These are phyloP conservation scores for Catocala sponsa DNA, from an alignment of 2,888 invertebrate species.

Conservation along the genomic window DNA sequence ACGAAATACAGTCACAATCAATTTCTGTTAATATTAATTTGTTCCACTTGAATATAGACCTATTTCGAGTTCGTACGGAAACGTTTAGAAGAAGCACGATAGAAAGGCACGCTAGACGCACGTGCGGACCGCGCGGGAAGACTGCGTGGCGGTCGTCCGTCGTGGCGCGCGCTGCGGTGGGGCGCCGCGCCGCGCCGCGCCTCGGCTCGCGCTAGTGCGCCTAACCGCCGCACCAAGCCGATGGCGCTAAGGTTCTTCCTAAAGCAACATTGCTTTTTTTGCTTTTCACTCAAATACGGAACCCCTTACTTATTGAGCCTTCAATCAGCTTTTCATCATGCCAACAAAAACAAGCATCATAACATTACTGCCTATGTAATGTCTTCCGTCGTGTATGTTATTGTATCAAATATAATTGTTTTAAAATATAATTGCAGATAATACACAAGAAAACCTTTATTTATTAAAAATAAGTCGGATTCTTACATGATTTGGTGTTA, in stretches of 20 bases:
- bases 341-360: background rate
- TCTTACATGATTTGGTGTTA: too few species aligned
- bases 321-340: conserved; percentile 11
- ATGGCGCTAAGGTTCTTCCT: conserved; percentile 66
- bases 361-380: background rate
- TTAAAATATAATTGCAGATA: too few species aligned
- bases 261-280: conserved; percentile 38
- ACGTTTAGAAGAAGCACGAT: conserved; percentile 66
- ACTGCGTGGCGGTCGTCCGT: conserved; percentile 86
- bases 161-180: conserved; percentile 72
- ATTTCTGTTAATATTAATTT: conserved; percentile 60
- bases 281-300: conserved; percentile 28
- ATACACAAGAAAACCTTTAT: too few species aligned
- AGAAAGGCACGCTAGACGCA: conserved; percentile 79
- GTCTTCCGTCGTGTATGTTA: background rate
- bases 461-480: too few species aligned
- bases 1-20: conserved; percentile 63
- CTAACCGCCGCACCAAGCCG: conserved; percentile 62
- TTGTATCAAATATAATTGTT: too few species aligned
- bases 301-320: conserved; percentile 19
- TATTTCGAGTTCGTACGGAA: conserved; percentile 71
- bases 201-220: conserved; percentile 60
- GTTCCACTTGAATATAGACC: conserved; percentile 65
- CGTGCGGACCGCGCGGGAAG: conserved; percentile 87
- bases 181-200: conserved; percentile 65